Evolutionary conservation across 2,888 invertebrate genomes (phyloP), one percentile per base, ranked within the genome.

Genomic region (Drosophila atripex): DNA sequence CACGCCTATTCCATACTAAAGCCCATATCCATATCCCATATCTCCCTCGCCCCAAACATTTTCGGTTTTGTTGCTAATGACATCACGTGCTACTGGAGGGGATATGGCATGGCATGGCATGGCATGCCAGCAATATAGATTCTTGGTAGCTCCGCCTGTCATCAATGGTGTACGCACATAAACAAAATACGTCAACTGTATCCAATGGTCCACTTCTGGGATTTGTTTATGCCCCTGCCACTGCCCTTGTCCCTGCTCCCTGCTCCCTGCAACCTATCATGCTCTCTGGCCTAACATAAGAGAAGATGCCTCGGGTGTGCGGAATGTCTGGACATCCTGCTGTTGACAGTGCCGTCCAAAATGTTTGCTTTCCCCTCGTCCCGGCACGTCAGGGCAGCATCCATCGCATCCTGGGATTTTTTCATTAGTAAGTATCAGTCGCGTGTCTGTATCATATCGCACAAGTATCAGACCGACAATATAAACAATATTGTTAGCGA

Each of bases 151-250:
- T 21, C 64, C 38, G 60, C 63, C 78, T 83, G 82, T 76, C 84
- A 79, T 82, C 84, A 80, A 84, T 84, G 70, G 50, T 61, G 76
- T 69, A 69, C 79, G 65, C 79, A 79, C 84, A 83, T 84, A 79
- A 79, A 82, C 82, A 84, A 83, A 82, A 82, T 79, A 82, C 79
- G 70, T 83, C 84, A 83, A 76, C 65, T 76, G 75, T 70, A 60
- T 71, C 60, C 70, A 61, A 69, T 70, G 57, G 71, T 54, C 70
- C 69, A 61, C 70, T 71, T 71, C 51, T 59, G 66, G 72, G 72
- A 56, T 49, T 64, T 57, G 69, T 46, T 9, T 43, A 28, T 32
- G 16, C 21, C 25, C 8, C 45, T 11, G 6, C 39, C 23, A 5
- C 16, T 16, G 11, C 8, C 49, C 32, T 12, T 1, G 9, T 9